These are phyloP conservation scores for Sphinx pinastri DNA, from an alignment of 2,888 invertebrate genomes.

Conservation along the genomic window DNA sequence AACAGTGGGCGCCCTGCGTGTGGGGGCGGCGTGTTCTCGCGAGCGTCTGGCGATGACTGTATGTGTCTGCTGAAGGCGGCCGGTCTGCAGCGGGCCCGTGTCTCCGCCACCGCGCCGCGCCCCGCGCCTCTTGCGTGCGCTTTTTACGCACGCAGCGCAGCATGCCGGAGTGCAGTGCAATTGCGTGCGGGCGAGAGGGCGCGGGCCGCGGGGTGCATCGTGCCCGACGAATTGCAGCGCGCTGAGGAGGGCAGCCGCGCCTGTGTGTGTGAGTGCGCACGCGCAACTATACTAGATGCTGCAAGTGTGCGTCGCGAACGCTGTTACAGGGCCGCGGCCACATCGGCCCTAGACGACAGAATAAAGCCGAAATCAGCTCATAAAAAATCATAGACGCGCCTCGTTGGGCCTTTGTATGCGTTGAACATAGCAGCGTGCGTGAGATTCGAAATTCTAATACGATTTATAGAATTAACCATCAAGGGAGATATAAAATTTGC, in stretches of 20 bases:
- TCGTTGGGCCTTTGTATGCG: slow-evolving; percentile 71
- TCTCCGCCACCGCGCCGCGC: slow-evolving; percentile 59
- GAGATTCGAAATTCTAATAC: slow-evolving; percentile 41
- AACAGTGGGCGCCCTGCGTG: slow-evolving; percentile 59
- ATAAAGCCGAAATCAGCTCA: slow-evolving; percentile 75
- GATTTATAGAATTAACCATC: background rate
- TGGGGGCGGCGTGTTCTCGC: slow-evolving; percentile 79
- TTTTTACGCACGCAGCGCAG: slow-evolving; percentile 80
- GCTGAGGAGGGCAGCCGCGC: slow-evolving; percentile 69
- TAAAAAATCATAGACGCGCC: slow-evolving; percentile 75
- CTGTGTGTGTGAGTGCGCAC: slow-evolving; percentile 77
- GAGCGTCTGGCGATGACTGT: slow-evolving; percentile 79
- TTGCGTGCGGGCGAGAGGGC: slow-evolving; percentile 75
- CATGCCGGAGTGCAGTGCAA: slow-evolving; percentile 80
- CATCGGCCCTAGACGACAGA: slow-evolving; percentile 61
- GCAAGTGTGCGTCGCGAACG: slow-evolving; percentile 55
- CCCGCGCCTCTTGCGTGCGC: slow-evolving; percentile 80
- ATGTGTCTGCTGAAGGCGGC: slow-evolving; percentile 50
- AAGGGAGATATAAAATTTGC: too few species aligned
- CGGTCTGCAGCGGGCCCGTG: slow-evolving; percentile 46
- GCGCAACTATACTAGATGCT: slow-evolving; percentile 49
- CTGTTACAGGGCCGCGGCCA: slow-evolving; percentile 37
- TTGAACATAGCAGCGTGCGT: slow-evolving; percentile 69
- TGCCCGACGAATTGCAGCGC: slow-evolving; percentile 81
- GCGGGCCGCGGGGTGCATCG: slow-evolving; percentile 56